Evolutionary conservation across 1,140 invertebrate species (phyloP).

Genomic region (Panagrolaimus sp.): DNA sequence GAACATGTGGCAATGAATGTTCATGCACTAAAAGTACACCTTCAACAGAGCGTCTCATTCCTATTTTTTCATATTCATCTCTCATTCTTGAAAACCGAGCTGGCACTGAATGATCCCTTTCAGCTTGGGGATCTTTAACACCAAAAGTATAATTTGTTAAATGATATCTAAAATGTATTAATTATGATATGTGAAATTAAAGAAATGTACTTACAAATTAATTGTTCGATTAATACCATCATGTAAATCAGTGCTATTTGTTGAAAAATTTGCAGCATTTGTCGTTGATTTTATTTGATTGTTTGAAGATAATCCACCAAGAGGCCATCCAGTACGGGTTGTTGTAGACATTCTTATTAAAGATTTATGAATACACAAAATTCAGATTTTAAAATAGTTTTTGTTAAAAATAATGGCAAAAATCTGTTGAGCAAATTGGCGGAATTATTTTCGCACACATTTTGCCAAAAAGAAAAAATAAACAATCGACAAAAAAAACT

Average conservation of each 20-base stretch:
- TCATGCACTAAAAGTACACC: slow-evolving; percentile 94
- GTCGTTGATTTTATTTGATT: slow-evolving; percentile 24
- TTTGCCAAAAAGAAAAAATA: too few relatives aligned
- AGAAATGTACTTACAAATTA: slow-evolving; percentile 65
- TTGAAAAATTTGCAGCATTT: background rate
- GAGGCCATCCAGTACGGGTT: background rate
- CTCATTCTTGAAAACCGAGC: slow-evolving; percentile 95
- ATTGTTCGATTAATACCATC: slow-evolving; percentile 71
- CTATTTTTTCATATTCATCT: slow-evolving; percentile 96
- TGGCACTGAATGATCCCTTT: slow-evolving; percentile 95
- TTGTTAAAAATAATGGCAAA: too few relatives aligned
- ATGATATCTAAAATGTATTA: slow-evolving; percentile 70
- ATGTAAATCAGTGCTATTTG: background rate
- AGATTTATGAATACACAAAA: too few relatives aligned
- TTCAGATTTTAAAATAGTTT: too few relatives aligned
- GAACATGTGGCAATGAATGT: slow-evolving; percentile 91
- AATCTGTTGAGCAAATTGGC: too few relatives aligned
- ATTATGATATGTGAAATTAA: background rate
- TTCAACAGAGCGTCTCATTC: slow-evolving; percentile 92
- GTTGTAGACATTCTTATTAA: too few relatives aligned
- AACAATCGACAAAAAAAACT: too few relatives aligned
- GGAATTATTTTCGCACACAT: too few relatives aligned
- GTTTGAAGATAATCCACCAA: background rate
- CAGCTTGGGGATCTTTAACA: slow-evolving; percentile 95
- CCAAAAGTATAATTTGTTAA: slow-evolving; percentile 99